Evolutionary conservation across 2,113 vertebrate genomes (phyloP).

Genomic region (Bettongia penicillata): DNA sequence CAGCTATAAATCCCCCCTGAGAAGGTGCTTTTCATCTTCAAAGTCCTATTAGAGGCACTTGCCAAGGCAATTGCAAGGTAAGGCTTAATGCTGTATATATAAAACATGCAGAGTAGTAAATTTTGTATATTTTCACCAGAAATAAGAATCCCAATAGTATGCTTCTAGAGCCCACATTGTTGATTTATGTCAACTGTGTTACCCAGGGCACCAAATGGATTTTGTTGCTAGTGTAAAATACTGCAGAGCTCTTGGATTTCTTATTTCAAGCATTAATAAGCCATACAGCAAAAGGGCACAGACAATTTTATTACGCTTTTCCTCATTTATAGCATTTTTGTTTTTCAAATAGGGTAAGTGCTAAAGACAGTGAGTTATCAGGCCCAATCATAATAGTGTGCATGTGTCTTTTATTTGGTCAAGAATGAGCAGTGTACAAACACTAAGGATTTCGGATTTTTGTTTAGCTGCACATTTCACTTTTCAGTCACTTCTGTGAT

Average conservation of each 20-base stretch:
- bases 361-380: background rate
- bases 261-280: constrained; percentile 1
- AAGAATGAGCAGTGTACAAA: background rate
- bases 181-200: background rate
- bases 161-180: background rate
- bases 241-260: background rate
- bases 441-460: background rate
- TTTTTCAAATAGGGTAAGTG: background rate
- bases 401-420: background rate
- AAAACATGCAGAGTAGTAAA: constrained; percentile 23
- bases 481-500: background rate
- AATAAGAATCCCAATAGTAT: constrained; percentile 17
- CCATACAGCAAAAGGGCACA: background rate
- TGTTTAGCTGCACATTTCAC: background rate
- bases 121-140: background rate
- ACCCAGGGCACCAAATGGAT: background rate
- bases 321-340: constrained; percentile 5
- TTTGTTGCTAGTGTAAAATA: background rate
- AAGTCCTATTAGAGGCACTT: constrained; percentile 7
- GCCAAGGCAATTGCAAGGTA: constrained; percentile 5
- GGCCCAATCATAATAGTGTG: background rate
- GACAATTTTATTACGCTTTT: background rate
- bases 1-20: background rate
- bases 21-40: background rate
- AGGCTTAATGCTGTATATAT: background rate